These are phyloP conservation scores for Polia nebulosa DNA, from an alignment of 2,888 invertebrate genomes.

Conservation along the genomic window DNA sequence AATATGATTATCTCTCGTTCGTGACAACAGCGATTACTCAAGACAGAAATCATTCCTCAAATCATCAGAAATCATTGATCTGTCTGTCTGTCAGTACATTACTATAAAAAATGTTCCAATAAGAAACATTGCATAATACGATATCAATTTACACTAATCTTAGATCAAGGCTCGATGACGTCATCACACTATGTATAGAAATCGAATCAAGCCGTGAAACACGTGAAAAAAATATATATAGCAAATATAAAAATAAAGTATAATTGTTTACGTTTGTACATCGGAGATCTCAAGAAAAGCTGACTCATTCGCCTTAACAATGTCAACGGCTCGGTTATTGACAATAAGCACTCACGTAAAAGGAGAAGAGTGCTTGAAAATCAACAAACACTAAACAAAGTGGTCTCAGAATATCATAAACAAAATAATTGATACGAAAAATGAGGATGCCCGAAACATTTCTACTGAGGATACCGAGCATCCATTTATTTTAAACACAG, in stretches of 20 bases:
- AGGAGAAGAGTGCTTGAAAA: constrained; percentile 58
- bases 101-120: constrained; percentile 56
- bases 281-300: constrained; percentile 54
- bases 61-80: constrained; percentile 59
- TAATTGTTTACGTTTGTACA: constrained; percentile 63
- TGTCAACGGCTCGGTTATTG: constrained; percentile 65
- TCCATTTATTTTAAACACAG: constrained; percentile 75
- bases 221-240: constrained; percentile 61
- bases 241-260: constrained; percentile 62
- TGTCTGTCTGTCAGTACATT: constrained; percentile 38
- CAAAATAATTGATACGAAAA: constrained; percentile 61
- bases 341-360: constrained; percentile 62
- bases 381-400: constrained; percentile 62
- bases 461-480: constrained; percentile 64
- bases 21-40: constrained; percentile 54
- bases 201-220: constrained; percentile 53
- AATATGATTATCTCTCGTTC: constrained; percentile 42
- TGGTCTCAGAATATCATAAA: constrained; percentile 57
- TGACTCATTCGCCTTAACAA: constrained; percentile 68
- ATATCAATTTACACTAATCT: constrained; percentile 68
- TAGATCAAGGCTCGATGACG: constrained; percentile 67
- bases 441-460: constrained; percentile 62
- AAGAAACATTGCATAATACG: constrained; percentile 63
- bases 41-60: constrained; percentile 40
- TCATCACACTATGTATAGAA: constrained; percentile 61